Evolutionary conservation across 92 coral and sea anemone genomes (phyloP), one percentile per base, ranked within the genome.

Genomic region (Bergia puertoricense): DNA sequence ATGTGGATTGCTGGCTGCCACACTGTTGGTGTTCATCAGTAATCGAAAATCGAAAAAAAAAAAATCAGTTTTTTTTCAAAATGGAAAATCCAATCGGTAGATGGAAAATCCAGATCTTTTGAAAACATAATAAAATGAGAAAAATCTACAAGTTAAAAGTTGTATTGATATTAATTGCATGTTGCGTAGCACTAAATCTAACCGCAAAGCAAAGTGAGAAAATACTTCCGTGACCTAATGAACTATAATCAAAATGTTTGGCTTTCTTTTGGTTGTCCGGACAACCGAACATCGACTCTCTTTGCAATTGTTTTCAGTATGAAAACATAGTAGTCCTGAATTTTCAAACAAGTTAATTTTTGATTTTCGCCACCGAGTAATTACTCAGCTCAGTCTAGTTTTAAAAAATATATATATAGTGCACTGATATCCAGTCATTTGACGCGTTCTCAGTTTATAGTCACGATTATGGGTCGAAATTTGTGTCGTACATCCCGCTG

Each of bases 241-340:
- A 84, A 71, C 87, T 69, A 36, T 20, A 71, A 71, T 71, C 44
- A 16, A 71, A 82, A 71, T 71, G 51, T 71, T 23, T 84, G 4
- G 87, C 68, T 84, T 84, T 46, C 13, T 11, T 71, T 38, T 69
- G 48, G 79, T 71, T 84, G 87, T 41, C 87, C 37, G 4, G 87
- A 69, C 87, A 46, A 84, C 79, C 30, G 20, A 38, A 6, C 74
- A 46, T 51, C n/a, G 30, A 46, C 68, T 44, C 65, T 84, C 65
- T 23, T 79, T 79, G 43, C 5, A 37, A 39, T 73, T 73, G 30
- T 6, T 62, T 22, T 18, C 30, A 30, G 30, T 30, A 20, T 7
- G 43, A 44, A 73, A 73, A 73, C 43, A 72, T 15, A 62, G 22
- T 15, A 2, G 68, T 48, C 68, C 23, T 6, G 46, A 41, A 56